Percentiles rank a stretch among this genome's conserved stretches.
These are phyloP conservation scores for Drosophila heteroneura DNA, from an alignment of 2,888 invertebrate species.

Conservation along the genomic window DNA sequence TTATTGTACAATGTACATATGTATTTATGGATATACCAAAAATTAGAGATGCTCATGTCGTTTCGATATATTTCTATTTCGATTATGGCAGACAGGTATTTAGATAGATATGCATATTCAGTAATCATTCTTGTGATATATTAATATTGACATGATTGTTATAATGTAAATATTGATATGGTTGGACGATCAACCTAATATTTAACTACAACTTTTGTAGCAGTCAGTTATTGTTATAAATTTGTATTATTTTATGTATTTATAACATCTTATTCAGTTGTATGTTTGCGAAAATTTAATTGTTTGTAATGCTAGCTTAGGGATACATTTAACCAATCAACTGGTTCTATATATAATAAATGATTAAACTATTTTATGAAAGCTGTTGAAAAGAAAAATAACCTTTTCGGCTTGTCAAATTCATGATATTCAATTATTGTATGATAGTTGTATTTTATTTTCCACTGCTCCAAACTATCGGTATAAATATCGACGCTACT, in stretches of 20 bases:
- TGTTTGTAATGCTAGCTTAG: not conserved
- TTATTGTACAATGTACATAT: slow-evolving; percentile 43
- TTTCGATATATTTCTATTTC: slow-evolving; percentile 4
- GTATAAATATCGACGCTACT: not conserved
- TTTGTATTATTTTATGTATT: not conserved
- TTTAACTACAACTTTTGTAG: not conserved
- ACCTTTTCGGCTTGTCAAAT: not conserved
- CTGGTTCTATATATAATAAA: not conserved
- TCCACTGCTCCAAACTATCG: not conserved
- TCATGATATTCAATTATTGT: not conserved
- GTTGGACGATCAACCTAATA: not conserved
- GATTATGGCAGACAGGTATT: not conserved
- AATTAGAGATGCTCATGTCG: slow-evolving; percentile 29
- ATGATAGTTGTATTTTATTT: not conserved
- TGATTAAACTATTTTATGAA: not conserved
- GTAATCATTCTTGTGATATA: not conserved
- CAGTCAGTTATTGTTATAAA: not conserved
- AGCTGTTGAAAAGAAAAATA: not conserved
- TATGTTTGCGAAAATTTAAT: not conserved
- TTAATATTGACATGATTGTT: not conserved
- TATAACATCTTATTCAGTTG: not conserved
- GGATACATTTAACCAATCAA: not conserved
- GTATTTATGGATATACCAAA: slow-evolving; percentile 16
- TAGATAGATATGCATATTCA: not conserved
- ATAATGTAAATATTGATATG: not conserved